Evolutionary conservation across 2,888 invertebrate species (phyloP).

Genomic region (Iphiclides podalirius): DNA sequence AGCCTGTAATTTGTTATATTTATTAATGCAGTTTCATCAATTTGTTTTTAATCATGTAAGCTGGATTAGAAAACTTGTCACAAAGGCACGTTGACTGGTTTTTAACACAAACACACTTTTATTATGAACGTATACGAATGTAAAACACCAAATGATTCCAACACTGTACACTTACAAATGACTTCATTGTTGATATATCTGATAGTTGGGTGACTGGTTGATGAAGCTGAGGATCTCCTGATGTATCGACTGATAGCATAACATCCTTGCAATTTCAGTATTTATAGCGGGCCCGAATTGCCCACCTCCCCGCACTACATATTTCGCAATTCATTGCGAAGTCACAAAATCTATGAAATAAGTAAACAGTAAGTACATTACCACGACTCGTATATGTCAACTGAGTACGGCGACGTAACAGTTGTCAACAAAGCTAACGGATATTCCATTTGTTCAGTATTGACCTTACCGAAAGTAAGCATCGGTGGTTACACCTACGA

Average conservation of each 20-base stretch:
- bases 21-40: too few species aligned
- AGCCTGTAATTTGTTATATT: conserved; percentile 48
- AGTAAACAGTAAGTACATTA: conserved; percentile 74
- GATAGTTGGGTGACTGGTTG: conserved; percentile 37
- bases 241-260: conserved; percentile 54
- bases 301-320: conserved; percentile 63
- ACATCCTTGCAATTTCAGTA: conserved; percentile 64
- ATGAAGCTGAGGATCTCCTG: conserved; percentile 45
- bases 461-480: conserved; percentile 43
- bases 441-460: conserved; percentile 58
- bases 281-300: conserved; percentile 63
- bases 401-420: conserved; percentile 59
- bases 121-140: too few species aligned
- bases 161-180: conserved; percentile 59
- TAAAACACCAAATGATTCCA: background rate
- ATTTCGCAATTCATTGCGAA: conserved; percentile 66
- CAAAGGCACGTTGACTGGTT: background rate
- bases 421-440: conserved; percentile 66
- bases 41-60: too few species aligned
- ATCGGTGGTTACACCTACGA: conserved; percentile 26
- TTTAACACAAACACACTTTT: too few species aligned
- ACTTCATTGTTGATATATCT: conserved; percentile 62
- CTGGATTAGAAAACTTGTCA: too few species aligned
- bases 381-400: conserved; percentile 66
- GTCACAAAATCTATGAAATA: conserved; percentile 75